Base-by-base conservation (phyloP, 2,797 vertebrate species). In the Onychomys arenicola region DNA sequence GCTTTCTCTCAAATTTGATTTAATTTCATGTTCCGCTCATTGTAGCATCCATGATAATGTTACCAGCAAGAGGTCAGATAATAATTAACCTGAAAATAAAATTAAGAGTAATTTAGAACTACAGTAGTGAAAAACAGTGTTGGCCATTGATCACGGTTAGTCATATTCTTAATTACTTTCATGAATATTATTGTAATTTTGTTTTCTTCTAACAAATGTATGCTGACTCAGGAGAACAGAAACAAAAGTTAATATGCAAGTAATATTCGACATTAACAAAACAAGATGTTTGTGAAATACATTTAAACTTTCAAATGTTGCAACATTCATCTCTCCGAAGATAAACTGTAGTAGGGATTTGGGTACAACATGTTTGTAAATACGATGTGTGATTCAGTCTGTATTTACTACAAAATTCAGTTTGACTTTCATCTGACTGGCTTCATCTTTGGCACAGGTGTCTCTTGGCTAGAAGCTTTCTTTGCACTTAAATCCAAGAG, bases 221-320 rank as follows among this genome's bases (percentile, higher is more conserved):
- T 71, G 32, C 14, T 92, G 29, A 84, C 25, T 73, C n/a, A 9
- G 43, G 61, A 46, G n/a, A 95, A 73, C 17, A 34, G 27, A 92
- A 90, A 91, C 27, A 55, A 93, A 95, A 89, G 43, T 40, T 52
- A 77, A 89, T 89, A 75, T 75, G 19, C 34, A 90, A 95, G 81
- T 34, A 71, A 21, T 2, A 84, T 5, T 82, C n/a, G 57, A 78
- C 76, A 90, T 63, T 90, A 25, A 90, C 52, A 89, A 84, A 93
- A 61, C 27, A 69, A 80, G 90, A 29, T 16, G 37, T 76, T 10
- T 61, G 11, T 89, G 27, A 92, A 93, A 89, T 87, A 76, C 25
- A 92, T 67, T 78, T 87, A 59, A 94, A 65, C 25, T 71, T 93
- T 80, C 75, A 86, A 93, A 40, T 86, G 86, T 77, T 85, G 61